These are phyloP conservation scores for Ganaspis brasiliensis DNA, from an alignment of 2,888 invertebrate species.

Conservation along the genomic window DNA sequence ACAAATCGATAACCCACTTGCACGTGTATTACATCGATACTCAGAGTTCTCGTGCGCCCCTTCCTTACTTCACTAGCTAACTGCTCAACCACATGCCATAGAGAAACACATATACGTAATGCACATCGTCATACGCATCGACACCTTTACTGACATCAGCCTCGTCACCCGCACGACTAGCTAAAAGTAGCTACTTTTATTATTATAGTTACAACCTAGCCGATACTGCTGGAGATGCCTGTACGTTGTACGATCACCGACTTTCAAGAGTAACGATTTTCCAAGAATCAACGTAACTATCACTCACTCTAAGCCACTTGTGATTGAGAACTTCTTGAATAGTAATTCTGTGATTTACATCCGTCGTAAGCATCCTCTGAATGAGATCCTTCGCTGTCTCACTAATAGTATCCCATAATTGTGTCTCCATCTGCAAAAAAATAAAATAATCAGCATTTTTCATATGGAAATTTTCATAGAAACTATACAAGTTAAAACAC, in stretches of 20 bases:
- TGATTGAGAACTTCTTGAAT: constrained; percentile 98
- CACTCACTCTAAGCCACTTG: constrained; percentile 96
- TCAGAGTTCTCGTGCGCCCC: constrained; percentile 66
- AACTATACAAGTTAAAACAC: too few relatives aligned
- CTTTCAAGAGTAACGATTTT: constrained; percentile 14
- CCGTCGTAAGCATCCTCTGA: constrained; percentile 94
- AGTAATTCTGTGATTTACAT: constrained; percentile 95
- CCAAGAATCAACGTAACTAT: constrained; percentile 6
- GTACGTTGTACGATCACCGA: constrained; percentile 12
- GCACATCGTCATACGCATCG: constrained; percentile 29
- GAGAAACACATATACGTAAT: constrained; percentile 50
- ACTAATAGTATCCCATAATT: constrained; percentile 96
- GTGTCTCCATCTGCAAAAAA: constrained; percentile 88
- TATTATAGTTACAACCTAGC: constrained; percentile 35
- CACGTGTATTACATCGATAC: constrained; percentile 75
- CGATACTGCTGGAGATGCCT: constrained; percentile 26
- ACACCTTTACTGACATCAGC: constrained; percentile 31
- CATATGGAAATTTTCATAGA: too few relatives aligned
- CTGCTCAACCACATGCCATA: constrained; percentile 69
- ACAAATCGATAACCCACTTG: constrained; percentile 77
- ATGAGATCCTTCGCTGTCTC: constrained; percentile 97
- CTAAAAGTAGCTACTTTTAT: constrained; percentile 34
- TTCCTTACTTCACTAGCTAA: constrained; percentile 74
- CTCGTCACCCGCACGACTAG: constrained; percentile 36
- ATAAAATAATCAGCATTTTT: background rate